Conservation (phyloP, 2,797 vertebrate species). For the Chaunax sp. region DNA sequence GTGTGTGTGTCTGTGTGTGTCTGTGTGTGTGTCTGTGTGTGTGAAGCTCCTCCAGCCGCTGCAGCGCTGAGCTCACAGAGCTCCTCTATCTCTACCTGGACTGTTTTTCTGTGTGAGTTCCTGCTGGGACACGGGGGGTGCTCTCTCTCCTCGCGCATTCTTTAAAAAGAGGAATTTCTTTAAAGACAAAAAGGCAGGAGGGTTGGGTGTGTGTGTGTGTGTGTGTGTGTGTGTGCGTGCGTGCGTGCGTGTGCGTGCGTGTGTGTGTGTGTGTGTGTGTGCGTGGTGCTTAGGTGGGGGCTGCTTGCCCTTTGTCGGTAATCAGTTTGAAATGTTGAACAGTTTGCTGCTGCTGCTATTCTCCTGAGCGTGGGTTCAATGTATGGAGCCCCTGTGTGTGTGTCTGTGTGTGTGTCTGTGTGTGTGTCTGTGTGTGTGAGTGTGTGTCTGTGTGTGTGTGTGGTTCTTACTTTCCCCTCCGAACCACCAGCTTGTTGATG, state of each 20-base stretch:
- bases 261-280: constrained; percentile 47
- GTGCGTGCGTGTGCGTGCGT: constrained; percentile 43
- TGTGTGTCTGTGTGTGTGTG: constrained; percentile 24
- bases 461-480: constrained; percentile 31
- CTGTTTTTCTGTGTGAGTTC: constrained; percentile 43
- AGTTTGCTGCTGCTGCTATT: constrained; percentile 63
- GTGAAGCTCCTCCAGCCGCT: constrained; percentile 53
- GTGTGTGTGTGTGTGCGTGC: constrained; percentile 50
- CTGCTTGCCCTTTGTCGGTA: constrained; percentile 71
- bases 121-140: constrained; percentile 64
- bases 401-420: constrained; percentile 16
- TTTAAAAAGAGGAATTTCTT: constrained; percentile 83
- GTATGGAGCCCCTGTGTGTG: constrained; percentile 44
- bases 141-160: constrained; percentile 73
- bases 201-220: constrained; percentile 56
- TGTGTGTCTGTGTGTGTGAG: constrained; percentile 18
- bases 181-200: constrained; percentile 81
- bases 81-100: constrained; percentile 50
- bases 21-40: constrained; percentile 8
- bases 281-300: constrained; percentile 49
- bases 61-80: constrained; percentile 24
- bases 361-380: constrained; percentile 67
- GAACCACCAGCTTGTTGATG: constrained; percentile 50
- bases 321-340: constrained; percentile 79
- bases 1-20: too few species aligned